phyloP scores from a whole-genome alignment of 2,113 vertebrate genomes.

The Brienomyrus brachyistius region DNA sequence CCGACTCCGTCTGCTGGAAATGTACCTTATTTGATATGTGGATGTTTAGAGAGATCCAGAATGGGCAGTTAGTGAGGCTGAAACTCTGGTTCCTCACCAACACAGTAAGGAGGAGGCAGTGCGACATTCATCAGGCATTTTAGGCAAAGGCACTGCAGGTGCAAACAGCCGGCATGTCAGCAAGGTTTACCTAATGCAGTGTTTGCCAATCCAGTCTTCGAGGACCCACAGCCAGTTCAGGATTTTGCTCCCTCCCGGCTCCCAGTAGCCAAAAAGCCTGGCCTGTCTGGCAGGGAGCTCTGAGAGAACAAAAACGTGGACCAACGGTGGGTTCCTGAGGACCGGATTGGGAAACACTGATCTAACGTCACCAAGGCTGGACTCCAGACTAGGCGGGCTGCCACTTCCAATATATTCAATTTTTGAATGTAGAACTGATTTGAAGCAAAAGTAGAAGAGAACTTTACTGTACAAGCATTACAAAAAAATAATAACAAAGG shows the following conservation, averaged over 20 bases:
- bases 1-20: background rate
- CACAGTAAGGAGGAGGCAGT: background rate
- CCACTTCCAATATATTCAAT: background rate
- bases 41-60: background rate
- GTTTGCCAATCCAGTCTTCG: background rate
- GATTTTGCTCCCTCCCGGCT: background rate
- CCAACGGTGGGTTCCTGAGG: background rate
- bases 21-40: background rate
- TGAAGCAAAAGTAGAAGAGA: background rate
- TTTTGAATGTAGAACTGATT: background rate
- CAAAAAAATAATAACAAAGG: background rate
- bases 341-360: background rate
- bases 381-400: background rate
- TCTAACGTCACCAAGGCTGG: background rate
- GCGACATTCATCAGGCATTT: background rate
- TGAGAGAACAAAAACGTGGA: background rate
- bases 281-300: too few species aligned
- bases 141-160: background rate
- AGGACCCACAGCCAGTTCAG: background rate
- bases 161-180: background rate
- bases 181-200: background rate
- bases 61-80: background rate
- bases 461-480: conserved; percentile 1
- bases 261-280: too few species aligned
- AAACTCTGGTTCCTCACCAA: background rate